Percentiles rank a stretch among this genome's conserved stretches.
Conservation (phyloP, 2,888 invertebrate species). For the Drosophila algonquin region DNA sequence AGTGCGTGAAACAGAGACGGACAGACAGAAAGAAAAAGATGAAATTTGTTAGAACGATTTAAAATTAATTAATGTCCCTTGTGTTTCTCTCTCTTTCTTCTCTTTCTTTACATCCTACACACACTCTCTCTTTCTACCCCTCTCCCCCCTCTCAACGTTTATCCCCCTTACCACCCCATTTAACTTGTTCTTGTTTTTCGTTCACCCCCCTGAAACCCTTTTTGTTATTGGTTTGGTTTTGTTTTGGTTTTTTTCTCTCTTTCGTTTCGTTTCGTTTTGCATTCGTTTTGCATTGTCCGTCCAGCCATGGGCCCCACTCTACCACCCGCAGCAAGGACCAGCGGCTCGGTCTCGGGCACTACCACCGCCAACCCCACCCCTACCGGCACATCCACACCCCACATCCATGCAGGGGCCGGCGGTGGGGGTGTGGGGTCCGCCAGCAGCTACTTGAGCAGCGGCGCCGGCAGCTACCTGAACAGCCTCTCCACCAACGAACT, state of each 20-base stretch:
- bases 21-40: conserved; percentile 5
- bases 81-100: conserved; percentile 42
- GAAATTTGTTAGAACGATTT: neutral
- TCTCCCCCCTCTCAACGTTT: conserved; percentile 9
- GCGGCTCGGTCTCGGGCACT: conserved; percentile 5
- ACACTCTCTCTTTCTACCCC: conserved; percentile 1
- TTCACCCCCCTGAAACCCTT: neutral
- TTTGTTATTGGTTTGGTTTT: conserved; percentile 6
- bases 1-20: conserved; percentile 4
- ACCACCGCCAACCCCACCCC: conserved; percentile 7
- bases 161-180: conserved; percentile 8
- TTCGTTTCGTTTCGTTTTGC: conserved; percentile 32
- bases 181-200: conserved; percentile 29
- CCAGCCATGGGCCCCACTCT: conserved; percentile 14
- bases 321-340: conserved; percentile 17
- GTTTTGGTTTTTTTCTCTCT: conserved; percentile 5
- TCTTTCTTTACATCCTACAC: conserved; percentile 27
- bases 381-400: neutral
- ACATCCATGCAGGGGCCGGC: conserved; percentile 10
- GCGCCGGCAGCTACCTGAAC: conserved; percentile 65
- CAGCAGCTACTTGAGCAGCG: conserved; percentile 63
- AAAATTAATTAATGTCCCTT: conserved; percentile 43
- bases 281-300: conserved; percentile 8
- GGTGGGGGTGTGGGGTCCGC: conserved; percentile 38
- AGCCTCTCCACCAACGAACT: conserved; percentile 80